Conservation (phyloP, 1,140 invertebrate genomes). For the Heterodera carotae region DNA sequence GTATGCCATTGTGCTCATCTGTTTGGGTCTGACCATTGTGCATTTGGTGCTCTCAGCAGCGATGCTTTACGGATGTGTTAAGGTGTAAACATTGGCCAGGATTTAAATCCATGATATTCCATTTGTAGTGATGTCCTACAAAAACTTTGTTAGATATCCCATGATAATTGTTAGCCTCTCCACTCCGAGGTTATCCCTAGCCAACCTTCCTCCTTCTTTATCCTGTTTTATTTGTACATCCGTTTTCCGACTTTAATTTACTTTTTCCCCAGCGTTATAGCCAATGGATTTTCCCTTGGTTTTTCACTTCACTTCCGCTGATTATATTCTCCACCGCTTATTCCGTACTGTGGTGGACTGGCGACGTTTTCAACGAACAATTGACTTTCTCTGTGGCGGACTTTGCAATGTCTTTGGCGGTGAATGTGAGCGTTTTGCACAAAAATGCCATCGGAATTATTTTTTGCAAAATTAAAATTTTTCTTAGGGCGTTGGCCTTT, state of each 20-base stretch:
- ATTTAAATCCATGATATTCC: too few species aligned
- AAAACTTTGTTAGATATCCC: too few species aligned
- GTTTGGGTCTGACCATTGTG: constrained; percentile 53
- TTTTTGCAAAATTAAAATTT: constrained; percentile 24
- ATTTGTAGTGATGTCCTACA: too few species aligned
- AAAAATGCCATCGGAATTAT: background rate
- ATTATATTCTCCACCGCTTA: constrained; percentile 59
- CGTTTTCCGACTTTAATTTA: constrained; percentile 12
- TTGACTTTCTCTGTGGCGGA: constrained; percentile 62
- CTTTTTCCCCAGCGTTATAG: constrained; percentile 38
- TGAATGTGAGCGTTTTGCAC: constrained; percentile 53
- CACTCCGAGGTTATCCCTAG: too few species aligned
- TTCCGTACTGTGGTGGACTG: constrained; percentile 63
- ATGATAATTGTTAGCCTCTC: too few species aligned
- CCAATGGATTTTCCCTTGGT: constrained; percentile 59
- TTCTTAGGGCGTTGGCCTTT: constrained; percentile 54
- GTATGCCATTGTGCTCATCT: constrained; percentile 60
- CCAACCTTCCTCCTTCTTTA: constrained; percentile 12
- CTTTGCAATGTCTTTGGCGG: constrained; percentile 57
- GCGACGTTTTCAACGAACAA: constrained; percentile 63
- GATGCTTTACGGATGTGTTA: constrained; percentile 57
- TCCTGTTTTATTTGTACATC: background rate
- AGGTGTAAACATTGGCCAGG: constrained; percentile 43
- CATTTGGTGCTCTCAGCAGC: constrained; percentile 52
- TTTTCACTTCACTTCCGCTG: constrained; percentile 54